These are phyloP conservation scores for Gymnothorax javanicus DNA, from an alignment of 2,797 vertebrate genomes.

Conservation along the genomic window DNA sequence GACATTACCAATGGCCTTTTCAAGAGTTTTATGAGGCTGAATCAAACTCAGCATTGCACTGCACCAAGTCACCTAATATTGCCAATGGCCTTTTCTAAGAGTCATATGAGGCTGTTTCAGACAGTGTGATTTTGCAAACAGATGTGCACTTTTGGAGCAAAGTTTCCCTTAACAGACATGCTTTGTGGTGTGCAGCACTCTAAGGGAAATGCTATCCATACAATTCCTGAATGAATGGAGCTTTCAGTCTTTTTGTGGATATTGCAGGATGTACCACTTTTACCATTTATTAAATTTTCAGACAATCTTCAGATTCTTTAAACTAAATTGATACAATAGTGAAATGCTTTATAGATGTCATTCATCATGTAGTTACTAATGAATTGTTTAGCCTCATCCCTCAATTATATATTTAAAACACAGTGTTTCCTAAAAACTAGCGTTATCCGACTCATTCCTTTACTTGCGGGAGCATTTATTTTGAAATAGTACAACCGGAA, in stretches of 20 bases:
- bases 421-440: not conserved
- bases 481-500: not conserved
- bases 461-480: not conserved
- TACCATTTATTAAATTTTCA: not conserved
- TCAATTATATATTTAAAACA: not conserved
- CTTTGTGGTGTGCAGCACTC: not conserved
- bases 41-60: too few relatives aligned
- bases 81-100: too few relatives aligned
- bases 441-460: not conserved
- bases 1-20: too few relatives aligned
- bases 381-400: not conserved
- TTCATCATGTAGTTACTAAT: not conserved
- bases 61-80: too few relatives aligned
- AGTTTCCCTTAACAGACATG: not conserved
- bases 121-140: not conserved
- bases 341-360: not conserved
- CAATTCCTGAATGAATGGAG: not conserved
- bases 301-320: not conserved
- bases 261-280: not conserved
- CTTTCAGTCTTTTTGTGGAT: not conserved
- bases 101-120: too few relatives aligned
- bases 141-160: not conserved
- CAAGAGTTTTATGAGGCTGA: too few relatives aligned
- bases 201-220: not conserved
- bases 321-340: not conserved